Percentiles rank a stretch among this genome's conserved stretches.
These are phyloP conservation scores for Morpho achilles DNA, from an alignment of 2,888 invertebrate species.

Conservation along the genomic window DNA sequence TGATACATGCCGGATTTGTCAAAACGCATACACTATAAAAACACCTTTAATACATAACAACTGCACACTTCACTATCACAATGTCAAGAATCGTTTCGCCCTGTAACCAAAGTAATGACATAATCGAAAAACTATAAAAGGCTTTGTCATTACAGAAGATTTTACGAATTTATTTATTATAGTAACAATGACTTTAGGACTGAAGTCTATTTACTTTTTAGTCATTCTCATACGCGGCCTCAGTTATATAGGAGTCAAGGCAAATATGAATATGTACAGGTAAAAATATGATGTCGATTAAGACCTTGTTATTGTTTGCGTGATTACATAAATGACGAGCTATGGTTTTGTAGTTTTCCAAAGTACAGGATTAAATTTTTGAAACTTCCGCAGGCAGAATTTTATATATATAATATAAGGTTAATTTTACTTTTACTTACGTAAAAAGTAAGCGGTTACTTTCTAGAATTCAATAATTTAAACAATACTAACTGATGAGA, in stretches of 20 bases:
- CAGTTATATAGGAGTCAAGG: conserved; percentile 62
- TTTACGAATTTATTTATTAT: conserved; percentile 6
- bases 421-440: too few relatives aligned
- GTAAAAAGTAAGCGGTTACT: too few relatives aligned
- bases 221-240: conserved; percentile 43
- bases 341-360: conserved; percentile 4
- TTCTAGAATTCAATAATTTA: too few relatives aligned
- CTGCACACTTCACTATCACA: too few relatives aligned
- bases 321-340: conserved; percentile 61
- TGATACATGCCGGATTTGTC: too few relatives aligned
- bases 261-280: conserved; percentile 45
- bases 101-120: too few relatives aligned
- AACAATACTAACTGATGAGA: too few relatives aligned
- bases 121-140: too few relatives aligned
- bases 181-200: conserved; percentile 12
- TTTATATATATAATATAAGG: too few relatives aligned
- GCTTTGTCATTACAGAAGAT: not conserved
- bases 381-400: not conserved
- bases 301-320: conserved; percentile 58
- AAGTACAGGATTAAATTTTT: not conserved
- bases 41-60: too few relatives aligned
- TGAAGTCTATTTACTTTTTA: conserved; percentile 51
- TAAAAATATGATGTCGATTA: conserved; percentile 45
- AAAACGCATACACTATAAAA: too few relatives aligned
- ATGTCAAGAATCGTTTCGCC: too few relatives aligned